Conservation (phyloP, 2,797 vertebrate genomes). For the Aplochiton taeniatus region DNA sequence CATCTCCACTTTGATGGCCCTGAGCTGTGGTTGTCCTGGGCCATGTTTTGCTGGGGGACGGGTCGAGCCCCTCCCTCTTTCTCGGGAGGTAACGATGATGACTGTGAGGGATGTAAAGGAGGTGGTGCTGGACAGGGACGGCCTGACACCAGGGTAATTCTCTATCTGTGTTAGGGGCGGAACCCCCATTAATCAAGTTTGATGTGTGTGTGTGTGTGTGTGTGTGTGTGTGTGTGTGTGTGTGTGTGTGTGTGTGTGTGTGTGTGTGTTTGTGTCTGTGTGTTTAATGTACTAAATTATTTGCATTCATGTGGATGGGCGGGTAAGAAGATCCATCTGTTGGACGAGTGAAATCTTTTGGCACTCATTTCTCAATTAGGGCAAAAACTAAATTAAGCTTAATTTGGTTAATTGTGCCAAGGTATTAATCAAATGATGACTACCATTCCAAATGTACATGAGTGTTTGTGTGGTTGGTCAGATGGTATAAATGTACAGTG, state of each 20-base stretch:
- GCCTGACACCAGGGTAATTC: slow-evolving; percentile 32
- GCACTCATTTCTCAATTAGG: slow-evolving; percentile 70
- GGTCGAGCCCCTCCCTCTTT: background rate
- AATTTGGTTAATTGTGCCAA: too few species aligned
- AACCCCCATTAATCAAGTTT: slow-evolving; percentile 32
- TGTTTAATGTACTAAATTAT: slow-evolving; percentile 22
- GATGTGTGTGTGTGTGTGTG: slow-evolving; percentile 29
- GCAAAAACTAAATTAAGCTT: slow-evolving; percentile 39
- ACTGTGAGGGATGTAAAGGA: slow-evolving; percentile 32
- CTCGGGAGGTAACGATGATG: slow-evolving; percentile 12
- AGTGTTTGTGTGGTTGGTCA: too few species aligned
- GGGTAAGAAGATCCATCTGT: slow-evolving; percentile 62
- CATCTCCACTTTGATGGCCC: slow-evolving; percentile 13
- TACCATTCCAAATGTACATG: too few species aligned
- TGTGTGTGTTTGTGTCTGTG: slow-evolving; percentile 33
- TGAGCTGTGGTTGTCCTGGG: slow-evolving; percentile 24
- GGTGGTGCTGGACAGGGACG: slow-evolving; percentile 29
- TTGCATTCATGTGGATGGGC: slow-evolving; percentile 31
- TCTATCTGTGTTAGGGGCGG: slow-evolving; percentile 34
- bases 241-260: slow-evolving; percentile 22
- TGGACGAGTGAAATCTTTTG: slow-evolving; percentile 67
- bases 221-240: slow-evolving; percentile 1
- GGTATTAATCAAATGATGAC: too few species aligned
- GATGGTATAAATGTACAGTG: too few species aligned
- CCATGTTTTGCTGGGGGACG: background rate